These are phyloP conservation scores for Sinocyclocheilus grahami DNA, from an alignment of 2,113 vertebrate genomes.

Conservation along the genomic window DNA sequence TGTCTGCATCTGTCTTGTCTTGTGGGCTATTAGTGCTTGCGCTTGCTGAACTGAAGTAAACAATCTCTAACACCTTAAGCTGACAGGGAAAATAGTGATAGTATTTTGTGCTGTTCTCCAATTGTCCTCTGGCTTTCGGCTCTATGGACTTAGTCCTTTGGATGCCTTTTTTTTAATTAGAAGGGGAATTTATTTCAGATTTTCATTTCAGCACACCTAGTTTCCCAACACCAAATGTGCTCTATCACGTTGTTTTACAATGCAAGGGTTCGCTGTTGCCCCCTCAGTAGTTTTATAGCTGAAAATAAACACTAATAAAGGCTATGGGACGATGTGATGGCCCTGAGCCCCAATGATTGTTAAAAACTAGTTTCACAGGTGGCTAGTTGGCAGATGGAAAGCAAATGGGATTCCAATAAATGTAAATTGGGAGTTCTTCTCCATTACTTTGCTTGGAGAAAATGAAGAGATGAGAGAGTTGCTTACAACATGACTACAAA, in stretches of 20 bases:
- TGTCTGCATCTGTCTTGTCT: background rate
- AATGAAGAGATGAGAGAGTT: conserved; percentile 66
- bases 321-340: conserved; percentile 58
- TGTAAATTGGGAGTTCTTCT: conserved; percentile 67
- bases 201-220: conserved; percentile 62
- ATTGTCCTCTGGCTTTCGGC: background rate
- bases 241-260: conserved; percentile 71
- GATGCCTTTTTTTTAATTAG: conserved; percentile 63
- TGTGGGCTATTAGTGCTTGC: conserved; percentile 63
- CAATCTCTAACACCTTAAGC: conserved; percentile 26
- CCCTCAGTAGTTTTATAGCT: conserved; percentile 67
- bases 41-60: conserved; percentile 69
- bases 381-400: conserved; percentile 74
- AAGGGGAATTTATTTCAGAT: conserved; percentile 68
- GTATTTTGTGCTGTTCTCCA: conserved; percentile 13
- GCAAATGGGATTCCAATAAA: conserved; percentile 75
- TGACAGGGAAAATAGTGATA: conserved; percentile 1
- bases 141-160: background rate
- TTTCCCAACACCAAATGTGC: conserved; percentile 53
- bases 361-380: conserved; percentile 80
- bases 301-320: conserved; percentile 71
- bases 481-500: conserved; percentile 44
- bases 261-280: conserved; percentile 63
- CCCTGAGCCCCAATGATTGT: conserved; percentile 63
- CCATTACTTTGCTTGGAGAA: conserved; percentile 57